phyloP scores from a whole-genome alignment of 2,113 vertebrate genomes.

The Carettochelys insculpta region DNA sequence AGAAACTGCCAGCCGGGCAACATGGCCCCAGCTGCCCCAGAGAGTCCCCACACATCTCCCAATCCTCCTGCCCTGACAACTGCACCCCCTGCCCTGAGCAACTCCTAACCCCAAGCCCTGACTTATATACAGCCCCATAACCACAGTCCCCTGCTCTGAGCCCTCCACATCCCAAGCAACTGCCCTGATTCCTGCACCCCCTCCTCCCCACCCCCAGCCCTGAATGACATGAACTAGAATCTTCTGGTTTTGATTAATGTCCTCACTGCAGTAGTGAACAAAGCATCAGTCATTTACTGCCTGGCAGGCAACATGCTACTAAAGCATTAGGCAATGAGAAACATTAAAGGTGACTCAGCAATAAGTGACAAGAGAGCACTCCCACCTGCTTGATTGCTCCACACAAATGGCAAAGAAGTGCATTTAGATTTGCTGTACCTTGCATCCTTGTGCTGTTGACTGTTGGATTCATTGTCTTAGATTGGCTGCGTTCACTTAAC shows the following conservation, averaged over 20 bases:
- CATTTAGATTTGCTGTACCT: rapidly evolving
- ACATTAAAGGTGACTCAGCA: constrained; percentile 49
- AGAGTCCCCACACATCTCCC: too few relatives aligned
- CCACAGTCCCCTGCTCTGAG: too few relatives aligned
- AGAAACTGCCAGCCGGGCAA: too few relatives aligned
- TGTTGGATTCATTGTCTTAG: neutral
- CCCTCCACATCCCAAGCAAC: too few relatives aligned
- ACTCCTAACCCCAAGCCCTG: too few relatives aligned
- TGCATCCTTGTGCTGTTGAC: neutral
- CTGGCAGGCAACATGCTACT: constrained; percentile 39
- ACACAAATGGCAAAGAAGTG: neutral
- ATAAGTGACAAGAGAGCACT: neutral
- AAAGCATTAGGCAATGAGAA: constrained; percentile 7
- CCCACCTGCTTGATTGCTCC: neutral
- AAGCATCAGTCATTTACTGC: constrained; percentile 34
- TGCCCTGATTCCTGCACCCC: too few relatives aligned
- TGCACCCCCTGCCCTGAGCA: too few relatives aligned
- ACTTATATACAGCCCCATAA: too few relatives aligned
- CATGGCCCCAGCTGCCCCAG: too few relatives aligned
- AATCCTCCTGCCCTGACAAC: too few relatives aligned
- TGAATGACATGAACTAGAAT: too few relatives aligned
- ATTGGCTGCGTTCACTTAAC: neutral
- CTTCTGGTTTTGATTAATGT: constrained; percentile 47
- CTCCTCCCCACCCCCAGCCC: too few relatives aligned
- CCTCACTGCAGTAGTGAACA: constrained; percentile 13